Evolutionary conservation across 2,888 invertebrate species (phyloP), one percentile per base, ranked within the genome.

Genomic region (Bimastos eiseni): DNA sequence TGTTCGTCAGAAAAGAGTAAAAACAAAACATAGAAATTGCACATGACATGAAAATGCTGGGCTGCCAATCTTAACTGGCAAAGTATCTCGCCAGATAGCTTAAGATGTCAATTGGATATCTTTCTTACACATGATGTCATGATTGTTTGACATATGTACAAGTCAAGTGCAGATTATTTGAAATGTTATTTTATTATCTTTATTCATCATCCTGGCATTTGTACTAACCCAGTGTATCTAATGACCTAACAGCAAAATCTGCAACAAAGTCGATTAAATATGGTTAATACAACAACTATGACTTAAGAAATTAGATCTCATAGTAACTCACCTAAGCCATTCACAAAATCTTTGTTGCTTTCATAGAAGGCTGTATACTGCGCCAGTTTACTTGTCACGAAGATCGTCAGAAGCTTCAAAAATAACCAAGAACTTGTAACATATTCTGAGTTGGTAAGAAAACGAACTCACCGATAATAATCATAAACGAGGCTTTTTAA

Each of bases 331-430:
- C 95, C 95, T 91, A 94, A 91, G 44, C 94, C 94, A 91, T 96
- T 97, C 30, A 98, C 97, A 95, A 98, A 98, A 94, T 98, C 98
- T 94, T 97, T 97, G 94, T 99, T 98, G 93, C 97, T 97, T 93
- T 97, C 96, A 95, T 99, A 98, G 95, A 99, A 99, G 92, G 97
- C 96, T 93, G 98, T 96, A 94, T 99, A 99, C 89, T 97, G 97
- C n/a, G 97, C 96, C 90, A 99, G 95, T 94, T 98, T 98, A 93
- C 98, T 98, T 83, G 97, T 97, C 0, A 99, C 98, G 95, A 99
- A 99, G 93, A 99, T 98, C 24, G 97, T 97, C 84, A 99, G 96
- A 91, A 99, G 96, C 95, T 95, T 94, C 34, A 94, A 93, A 89
- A 33, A 33, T 5, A 90, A 90, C 24, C 8, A 13, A 21, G 17